Conservation (phyloP, 1,140 invertebrate species). For the Myzus persicae region DNA sequence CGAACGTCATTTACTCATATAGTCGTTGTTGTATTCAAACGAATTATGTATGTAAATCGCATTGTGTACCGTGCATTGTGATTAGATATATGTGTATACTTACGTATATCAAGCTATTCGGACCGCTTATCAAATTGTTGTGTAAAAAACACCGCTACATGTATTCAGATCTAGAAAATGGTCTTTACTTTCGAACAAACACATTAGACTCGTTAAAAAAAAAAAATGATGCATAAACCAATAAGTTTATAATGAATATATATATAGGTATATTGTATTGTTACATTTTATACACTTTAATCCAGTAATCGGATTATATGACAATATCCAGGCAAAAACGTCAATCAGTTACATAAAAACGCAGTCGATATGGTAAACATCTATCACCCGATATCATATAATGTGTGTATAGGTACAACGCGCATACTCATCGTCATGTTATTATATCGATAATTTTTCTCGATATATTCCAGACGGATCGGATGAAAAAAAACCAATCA, state of each 20-base stretch:
- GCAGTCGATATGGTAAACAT: background rate
- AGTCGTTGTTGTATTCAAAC: background rate
- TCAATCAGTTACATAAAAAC: background rate
- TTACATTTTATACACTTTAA: slow-evolving; percentile 26
- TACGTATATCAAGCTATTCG: background rate
- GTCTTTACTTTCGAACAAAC: background rate
- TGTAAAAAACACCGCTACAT: background rate
- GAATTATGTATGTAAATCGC: background rate
- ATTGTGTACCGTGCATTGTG: background rate
- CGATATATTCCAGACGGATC: background rate
- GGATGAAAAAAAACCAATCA: background rate
- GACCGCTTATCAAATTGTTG: background rate
- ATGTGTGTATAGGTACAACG: background rate
- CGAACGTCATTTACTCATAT: background rate
- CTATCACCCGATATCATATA: background rate
- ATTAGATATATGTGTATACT: background rate
- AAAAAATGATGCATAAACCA: background rate
- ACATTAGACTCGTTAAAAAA: background rate
- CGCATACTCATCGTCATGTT: background rate
- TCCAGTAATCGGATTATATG: background rate
- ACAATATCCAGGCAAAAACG: background rate
- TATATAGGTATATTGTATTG: background rate
- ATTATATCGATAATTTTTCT: background rate
- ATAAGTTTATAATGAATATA: background rate
- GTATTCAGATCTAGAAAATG: background rate